A percentile compares a stretch with the other conserved stretches of the same genome.
phyloP scores from a whole-genome alignment of 2,113 vertebrate species.

The Gorsachius goisagi region DNA sequence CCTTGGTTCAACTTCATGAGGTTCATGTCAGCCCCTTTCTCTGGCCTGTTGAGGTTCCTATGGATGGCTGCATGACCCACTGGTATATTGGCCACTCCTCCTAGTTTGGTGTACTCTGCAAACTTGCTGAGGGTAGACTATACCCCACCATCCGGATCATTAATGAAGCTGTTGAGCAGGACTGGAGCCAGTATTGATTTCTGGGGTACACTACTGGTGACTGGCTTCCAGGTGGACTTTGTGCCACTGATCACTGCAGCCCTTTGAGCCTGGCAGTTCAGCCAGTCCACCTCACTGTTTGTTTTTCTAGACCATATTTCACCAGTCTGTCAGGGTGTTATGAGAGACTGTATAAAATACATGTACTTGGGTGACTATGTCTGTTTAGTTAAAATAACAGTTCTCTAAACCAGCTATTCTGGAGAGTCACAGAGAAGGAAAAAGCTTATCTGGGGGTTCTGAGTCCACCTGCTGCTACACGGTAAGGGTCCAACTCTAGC shows the following conservation, averaged over 20 bases:
- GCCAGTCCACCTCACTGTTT: background rate
- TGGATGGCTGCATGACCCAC: background rate
- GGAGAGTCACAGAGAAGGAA: background rate
- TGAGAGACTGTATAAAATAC: background rate
- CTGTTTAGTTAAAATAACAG: background rate
- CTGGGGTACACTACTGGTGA: background rate
- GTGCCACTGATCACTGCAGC: background rate
- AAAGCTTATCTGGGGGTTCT: background rate
- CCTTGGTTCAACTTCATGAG: background rate
- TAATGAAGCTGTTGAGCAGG: background rate
- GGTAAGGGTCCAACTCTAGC: background rate
- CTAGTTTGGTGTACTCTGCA: background rate
- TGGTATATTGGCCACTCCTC: background rate
- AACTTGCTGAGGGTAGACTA: background rate
- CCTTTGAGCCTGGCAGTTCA: background rate
- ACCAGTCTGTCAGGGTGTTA: background rate
- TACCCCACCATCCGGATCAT: background rate
- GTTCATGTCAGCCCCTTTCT: accelerated
- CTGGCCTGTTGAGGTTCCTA: background rate
- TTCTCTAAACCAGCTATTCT: background rate
- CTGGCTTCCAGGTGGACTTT: background rate
- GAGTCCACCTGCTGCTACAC: background rate
- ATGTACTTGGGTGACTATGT: background rate
- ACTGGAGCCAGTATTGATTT: background rate
- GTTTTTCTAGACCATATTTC: background rate